Evolutionary conservation across 2,113 vertebrate species (phyloP).

Genomic region (Petrocephalus zakoni): DNA sequence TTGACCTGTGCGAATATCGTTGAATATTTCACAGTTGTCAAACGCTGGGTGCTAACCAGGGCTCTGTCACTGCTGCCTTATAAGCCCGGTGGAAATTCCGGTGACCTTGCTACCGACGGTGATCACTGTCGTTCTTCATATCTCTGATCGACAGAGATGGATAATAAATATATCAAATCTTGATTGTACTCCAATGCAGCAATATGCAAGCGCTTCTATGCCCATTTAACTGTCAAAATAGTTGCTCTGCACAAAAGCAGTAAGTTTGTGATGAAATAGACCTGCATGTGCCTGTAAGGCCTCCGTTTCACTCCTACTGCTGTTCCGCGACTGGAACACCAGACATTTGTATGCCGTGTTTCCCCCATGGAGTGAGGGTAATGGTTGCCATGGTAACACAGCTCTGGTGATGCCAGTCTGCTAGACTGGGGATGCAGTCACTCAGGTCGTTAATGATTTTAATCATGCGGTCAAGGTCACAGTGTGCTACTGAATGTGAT

Average conservation of each 20-base stretch:
- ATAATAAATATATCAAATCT: not conserved
- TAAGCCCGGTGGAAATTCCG: not conserved
- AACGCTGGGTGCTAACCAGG: not conserved
- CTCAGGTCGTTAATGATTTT: slow-evolving; percentile 40
- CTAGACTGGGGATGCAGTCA: slow-evolving; percentile 34
- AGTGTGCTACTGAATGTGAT: not conserved
- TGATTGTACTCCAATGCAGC: not conserved
- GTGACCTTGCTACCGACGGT: not conserved
- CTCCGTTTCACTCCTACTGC: not conserved
- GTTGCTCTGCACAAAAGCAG: not conserved
- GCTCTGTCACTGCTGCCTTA: not conserved
- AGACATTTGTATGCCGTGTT: not conserved
- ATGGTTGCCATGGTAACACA: slow-evolving; percentile 50
- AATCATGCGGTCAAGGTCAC: slow-evolving; percentile 33
- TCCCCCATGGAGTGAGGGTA: slow-evolving; percentile 28
- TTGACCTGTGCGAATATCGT: not conserved
- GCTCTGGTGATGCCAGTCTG: slow-evolving; percentile 40
- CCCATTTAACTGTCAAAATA: not conserved
- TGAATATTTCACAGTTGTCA: not conserved
- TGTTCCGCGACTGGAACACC: not conserved
- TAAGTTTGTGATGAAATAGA: not conserved
- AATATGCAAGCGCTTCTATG: not conserved
- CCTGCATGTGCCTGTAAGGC: not conserved
- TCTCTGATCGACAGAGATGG: not conserved
- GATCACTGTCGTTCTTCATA: not conserved